Percentiles rank a stretch among this genome's conserved stretches.
These are phyloP conservation scores for Drosophila ironensis DNA, from an alignment of 1,140 invertebrate genomes.

Conservation along the genomic window DNA sequence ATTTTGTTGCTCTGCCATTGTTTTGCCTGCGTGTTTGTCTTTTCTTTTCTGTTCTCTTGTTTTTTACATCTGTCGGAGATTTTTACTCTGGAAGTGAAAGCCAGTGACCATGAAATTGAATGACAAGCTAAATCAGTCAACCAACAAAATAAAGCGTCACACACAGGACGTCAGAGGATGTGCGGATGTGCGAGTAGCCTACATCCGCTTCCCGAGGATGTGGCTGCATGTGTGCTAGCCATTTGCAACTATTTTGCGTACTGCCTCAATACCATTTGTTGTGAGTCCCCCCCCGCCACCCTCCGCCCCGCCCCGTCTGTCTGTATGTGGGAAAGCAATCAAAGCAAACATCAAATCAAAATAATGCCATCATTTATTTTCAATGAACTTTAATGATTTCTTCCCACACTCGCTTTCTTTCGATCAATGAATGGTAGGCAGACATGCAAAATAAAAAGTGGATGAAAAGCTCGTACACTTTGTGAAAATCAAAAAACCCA, in stretches of 20 bases:
- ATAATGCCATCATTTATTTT: conserved; percentile 78
- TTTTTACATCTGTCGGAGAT: conserved; percentile 25
- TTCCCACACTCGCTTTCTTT: conserved; percentile 4
- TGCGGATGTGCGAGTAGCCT: not conserved
- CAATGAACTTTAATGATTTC: conserved; percentile 59
- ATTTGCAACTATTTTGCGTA: conserved; percentile 62
- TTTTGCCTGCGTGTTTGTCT: conserved; percentile 4
- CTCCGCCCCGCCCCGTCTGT: not conserved
- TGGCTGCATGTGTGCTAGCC: conserved; percentile 39
- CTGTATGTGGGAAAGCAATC: conserved; percentile 56
- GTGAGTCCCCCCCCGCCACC: not conserved
- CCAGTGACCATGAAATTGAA: conserved; percentile 77
- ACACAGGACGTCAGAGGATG: conserved; percentile 25
- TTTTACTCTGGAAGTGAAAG: conserved; percentile 44
- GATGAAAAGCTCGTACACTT: not conserved
- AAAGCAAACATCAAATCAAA: conserved; percentile 79
- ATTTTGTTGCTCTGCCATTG: conserved; percentile 13
- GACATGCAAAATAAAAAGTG: conserved; percentile 44
- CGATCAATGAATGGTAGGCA: conserved; percentile 45
- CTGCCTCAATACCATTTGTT: conserved; percentile 70
- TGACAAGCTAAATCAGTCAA: conserved; percentile 77
- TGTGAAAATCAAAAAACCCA: not conserved
- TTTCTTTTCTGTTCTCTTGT: not conserved
- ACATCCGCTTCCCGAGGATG: not conserved
- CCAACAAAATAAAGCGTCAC: conserved; percentile 70